Conservation (phyloP, 2,113 vertebrate species). For the Callocephalon fimbriatum region DNA sequence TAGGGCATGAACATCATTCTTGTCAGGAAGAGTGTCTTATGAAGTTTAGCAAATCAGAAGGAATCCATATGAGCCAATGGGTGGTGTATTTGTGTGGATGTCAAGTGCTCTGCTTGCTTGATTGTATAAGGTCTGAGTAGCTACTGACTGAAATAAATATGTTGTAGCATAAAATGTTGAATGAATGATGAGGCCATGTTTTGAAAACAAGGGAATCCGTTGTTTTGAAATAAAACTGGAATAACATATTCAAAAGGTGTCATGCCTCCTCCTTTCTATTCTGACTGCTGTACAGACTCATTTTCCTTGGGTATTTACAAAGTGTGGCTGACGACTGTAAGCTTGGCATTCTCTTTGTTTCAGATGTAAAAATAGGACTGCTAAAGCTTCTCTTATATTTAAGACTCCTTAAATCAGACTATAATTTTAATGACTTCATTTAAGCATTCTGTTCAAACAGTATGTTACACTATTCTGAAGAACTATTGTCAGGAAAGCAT, state of each 20-base stretch:
- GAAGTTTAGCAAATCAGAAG: not conserved
- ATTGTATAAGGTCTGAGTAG: not conserved
- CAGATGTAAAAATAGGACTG: not conserved
- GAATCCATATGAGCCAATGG: not conserved
- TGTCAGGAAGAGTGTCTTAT: not conserved
- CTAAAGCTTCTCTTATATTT: not conserved
- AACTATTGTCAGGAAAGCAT: not conserved
- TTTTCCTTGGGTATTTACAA: not conserved
- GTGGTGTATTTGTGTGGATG: not conserved
- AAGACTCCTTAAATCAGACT: not conserved
- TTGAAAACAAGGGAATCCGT: not conserved
- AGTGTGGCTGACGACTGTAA: not conserved
- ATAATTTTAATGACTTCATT: not conserved
- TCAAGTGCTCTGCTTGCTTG: not conserved
- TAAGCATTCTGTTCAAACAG: constrained; percentile 25
- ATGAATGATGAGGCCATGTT: not conserved
- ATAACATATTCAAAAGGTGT: not conserved
- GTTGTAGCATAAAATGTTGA: not conserved
- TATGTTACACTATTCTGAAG: not conserved
- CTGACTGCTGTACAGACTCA: not conserved
- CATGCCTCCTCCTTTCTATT: not conserved
- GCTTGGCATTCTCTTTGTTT: not conserved
- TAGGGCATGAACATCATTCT: not conserved
- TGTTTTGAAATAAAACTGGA: constrained; percentile 67
- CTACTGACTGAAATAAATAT: not conserved